Conservation (phyloP, 2,113 vertebrate species). For the Paratilapia polleni region DNA sequence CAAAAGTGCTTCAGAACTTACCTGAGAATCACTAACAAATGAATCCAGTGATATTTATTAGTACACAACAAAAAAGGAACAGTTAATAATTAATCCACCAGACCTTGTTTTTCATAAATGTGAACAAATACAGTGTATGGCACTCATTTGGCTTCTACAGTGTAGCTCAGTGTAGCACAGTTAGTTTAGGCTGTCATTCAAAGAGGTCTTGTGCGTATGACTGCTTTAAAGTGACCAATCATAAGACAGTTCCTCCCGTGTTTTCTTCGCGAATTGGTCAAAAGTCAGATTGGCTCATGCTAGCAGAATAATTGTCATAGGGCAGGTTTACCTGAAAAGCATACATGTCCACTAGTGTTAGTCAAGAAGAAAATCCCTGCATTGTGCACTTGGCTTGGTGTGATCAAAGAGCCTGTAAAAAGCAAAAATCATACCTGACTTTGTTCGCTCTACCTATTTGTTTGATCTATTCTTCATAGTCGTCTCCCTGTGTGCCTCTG, state of each 20-base stretch:
- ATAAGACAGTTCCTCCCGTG: neutral
- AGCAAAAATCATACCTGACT: neutral
- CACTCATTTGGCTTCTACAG: neutral
- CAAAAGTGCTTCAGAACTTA: fast-evolving
- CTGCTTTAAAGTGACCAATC: neutral
- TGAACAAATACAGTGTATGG: neutral
- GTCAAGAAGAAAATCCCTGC: neutral
- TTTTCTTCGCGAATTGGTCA: neutral
- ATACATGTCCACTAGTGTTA: neutral
- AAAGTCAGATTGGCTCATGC: neutral
- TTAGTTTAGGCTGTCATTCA: neutral
- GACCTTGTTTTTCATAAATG: neutral
- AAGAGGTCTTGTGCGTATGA: neutral
- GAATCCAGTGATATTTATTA: neutral
- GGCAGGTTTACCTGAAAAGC: too few species aligned
- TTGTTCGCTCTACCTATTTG: too few species aligned
- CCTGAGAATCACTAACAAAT: neutral
- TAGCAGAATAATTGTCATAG: too few species aligned
- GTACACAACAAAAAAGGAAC: neutral
- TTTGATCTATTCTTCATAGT: neutral
- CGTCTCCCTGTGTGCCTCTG: neutral
- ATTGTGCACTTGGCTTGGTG: neutral
- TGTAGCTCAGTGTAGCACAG: neutral
- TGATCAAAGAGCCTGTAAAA: neutral
- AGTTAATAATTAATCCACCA: neutral